phyloP scores from a whole-genome alignment of 2,797 vertebrate genomes.

The Austrolebias charrua region DNA sequence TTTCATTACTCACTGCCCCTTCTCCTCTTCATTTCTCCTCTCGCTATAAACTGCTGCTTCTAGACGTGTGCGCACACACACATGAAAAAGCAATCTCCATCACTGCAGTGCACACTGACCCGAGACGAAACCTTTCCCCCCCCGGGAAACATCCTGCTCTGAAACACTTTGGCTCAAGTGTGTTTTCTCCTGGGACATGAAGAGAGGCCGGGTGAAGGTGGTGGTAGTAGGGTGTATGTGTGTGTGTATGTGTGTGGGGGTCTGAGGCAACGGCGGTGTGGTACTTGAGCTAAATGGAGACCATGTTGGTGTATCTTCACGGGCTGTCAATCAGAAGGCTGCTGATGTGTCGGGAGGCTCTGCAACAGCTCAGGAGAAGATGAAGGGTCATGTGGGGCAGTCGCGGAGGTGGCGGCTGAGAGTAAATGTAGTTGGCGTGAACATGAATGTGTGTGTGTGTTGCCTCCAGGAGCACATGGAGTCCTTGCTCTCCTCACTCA shows the following conservation, averaged over 20 bases:
- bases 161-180: slow-evolving; percentile 99
- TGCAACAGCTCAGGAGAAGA: slow-evolving; percentile 71
- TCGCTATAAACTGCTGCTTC: slow-evolving; percentile 37
- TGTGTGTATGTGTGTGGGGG: background rate
- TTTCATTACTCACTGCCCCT: slow-evolving; percentile 45
- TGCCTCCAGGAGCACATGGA: slow-evolving; percentile 63
- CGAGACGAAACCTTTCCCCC: slow-evolving; percentile 96
- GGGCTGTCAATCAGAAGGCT: slow-evolving; percentile 87
- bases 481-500: slow-evolving; percentile 81
- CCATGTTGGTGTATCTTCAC: slow-evolving; percentile 93
- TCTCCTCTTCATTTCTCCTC: slow-evolving; percentile 43
- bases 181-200: slow-evolving; percentile 87
- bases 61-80: slow-evolving; percentile 51
- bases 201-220: slow-evolving; percentile 39
- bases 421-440: slow-evolving; percentile 64
- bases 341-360: slow-evolving; percentile 73
- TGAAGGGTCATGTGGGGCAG: slow-evolving; percentile 73
- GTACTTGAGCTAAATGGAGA: slow-evolving; percentile 98
- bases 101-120: slow-evolving; percentile 93
- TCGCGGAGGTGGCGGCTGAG: slow-evolving; percentile 53
- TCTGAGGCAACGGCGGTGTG: slow-evolving; percentile 65
- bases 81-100: slow-evolving; percentile 82
- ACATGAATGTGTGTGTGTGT: slow-evolving; percentile 40
- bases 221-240: background rate
- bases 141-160: slow-evolving; percentile 97